phyloP scores from a whole-genome alignment of 2,113 vertebrate species.

The Phoenicopterus ruber region DNA sequence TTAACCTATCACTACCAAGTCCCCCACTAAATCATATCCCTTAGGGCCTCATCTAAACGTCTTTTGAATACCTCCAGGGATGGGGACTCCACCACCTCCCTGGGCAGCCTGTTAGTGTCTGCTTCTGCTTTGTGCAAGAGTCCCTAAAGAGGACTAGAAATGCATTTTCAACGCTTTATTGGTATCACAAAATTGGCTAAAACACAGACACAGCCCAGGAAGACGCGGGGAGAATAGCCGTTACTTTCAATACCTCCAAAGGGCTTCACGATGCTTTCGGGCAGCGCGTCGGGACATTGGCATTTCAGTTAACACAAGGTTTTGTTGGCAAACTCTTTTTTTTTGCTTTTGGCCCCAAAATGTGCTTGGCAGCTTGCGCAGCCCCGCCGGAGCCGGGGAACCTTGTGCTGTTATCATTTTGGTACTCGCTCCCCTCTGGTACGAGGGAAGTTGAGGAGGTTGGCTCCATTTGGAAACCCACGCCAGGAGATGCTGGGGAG shows the following conservation, averaged over 20 bases:
- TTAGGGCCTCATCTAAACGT: too few species aligned
- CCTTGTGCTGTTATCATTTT: neutral
- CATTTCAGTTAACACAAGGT: neutral
- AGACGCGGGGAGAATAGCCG: accelerated
- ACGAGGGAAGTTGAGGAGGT: neutral
- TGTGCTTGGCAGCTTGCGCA: neutral
- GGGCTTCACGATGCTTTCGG: neutral
- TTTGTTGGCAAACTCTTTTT: neutral
- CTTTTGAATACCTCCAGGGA: too few species aligned
- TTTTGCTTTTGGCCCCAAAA: neutral
- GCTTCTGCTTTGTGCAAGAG: neutral
- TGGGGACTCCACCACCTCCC: too few species aligned
- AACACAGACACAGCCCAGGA: neutral
- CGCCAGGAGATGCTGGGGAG: neutral
- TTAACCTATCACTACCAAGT: too few species aligned
- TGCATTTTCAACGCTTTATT: neutral
- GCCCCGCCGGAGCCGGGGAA: neutral
- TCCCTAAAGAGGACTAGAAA: neutral
- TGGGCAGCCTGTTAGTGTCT: too few species aligned
- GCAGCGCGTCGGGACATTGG: accelerated
- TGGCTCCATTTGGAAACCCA: neutral
- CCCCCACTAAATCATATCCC: too few species aligned
- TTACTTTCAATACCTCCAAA: neutral
- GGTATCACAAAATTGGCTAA: neutral
- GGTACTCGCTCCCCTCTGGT: accelerated